Base-by-base conservation (phyloP, 2,113 vertebrate species). In the Colistium nudipinnis region DNA sequence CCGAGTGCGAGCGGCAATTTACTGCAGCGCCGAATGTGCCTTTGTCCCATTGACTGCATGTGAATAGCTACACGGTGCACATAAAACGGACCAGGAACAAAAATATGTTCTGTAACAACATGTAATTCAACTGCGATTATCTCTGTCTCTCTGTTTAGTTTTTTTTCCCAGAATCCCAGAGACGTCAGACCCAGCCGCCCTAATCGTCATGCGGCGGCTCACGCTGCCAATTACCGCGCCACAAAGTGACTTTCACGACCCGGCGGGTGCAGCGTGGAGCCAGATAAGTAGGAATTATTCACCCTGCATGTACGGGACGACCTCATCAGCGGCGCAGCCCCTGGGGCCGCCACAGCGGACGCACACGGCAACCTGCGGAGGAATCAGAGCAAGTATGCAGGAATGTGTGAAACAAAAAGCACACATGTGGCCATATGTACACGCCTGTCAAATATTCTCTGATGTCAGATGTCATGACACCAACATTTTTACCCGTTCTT, bases 211-310 rank as follows among this genome's bases (percentile, higher is more conserved):
- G 64, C 53, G 1, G 56, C 7, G 44, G n/a, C 38, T 78, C 65
- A 64, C 57, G 48, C 83, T 71, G 68, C 68, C 76, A 80, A 76
- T 86, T 84, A 88, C 55, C 38, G 72, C 35, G 19, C 66, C 69
- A 53, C 70, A 86, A 62, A 84, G 81, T 86, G 81, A 84, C 81
- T 80, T 86, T 86, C 76, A 82, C 43, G 67, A 84, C 78, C 83
- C 14, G 49, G 52, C 63, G 72, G 69, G 71, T 28, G 19, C 83
- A 74, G 59, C 54, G 53, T 64, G 65, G 48, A 44, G 53, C 64
- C 51, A 16, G 66, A 47, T 67, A 70, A 75, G 67, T 25, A 48
- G 59, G 31, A 80, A 70, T 85, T 69, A 75, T 78, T 82, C 76
- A 65, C 66, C 53, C 47, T 47, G 59, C 52, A 59, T 57, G 56